Base-by-base conservation (phyloP, 2,797 vertebrate species). In the Mus spretus region DNA sequence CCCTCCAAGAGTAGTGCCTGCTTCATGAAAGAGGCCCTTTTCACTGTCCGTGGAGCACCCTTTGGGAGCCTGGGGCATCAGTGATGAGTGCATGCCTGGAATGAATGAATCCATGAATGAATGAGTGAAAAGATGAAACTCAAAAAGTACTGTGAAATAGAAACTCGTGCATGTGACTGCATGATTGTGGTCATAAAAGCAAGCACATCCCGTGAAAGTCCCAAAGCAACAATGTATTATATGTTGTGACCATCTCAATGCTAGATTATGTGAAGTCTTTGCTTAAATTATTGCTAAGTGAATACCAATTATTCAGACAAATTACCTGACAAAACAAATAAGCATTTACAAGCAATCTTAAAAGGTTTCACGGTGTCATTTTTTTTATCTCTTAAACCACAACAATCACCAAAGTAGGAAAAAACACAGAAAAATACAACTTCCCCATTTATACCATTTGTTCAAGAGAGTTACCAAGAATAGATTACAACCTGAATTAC, bases 371-470 rank as follows among this genome's bases (percentile, higher is more conserved):
- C n/a, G 4, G 10, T 87, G 13, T 65, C 31, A 65, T 70, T 94
- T 93, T 94, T 93, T 28, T 19, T 44, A 44, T 11, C 63, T 89
- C 80, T 90, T 88, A 96, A 93, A 85, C 65, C 17, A 79, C 26
- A 20, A 82, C 14, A 89, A 53, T 15, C 78, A 93, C 31, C 34
- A 14, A 83, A 28, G 5, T 37, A 47, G 15, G 7, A 82, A 34
- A 90, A 57, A 5, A 37, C 1, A 55, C 37, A 84, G 24, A 47
- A 72, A 90, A 95, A 79, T 61, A 61, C 53, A 88, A 59, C 50
- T 4, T 70, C 40, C 19, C 2, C 2, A 28, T 55, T 44, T 31
- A 74, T 78, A 47, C 37, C 92, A 22, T 34, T 94, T 90, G n/a
- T n/a, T 96, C 11, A 67, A 12, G 17, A 44, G 10, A 47, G 12